Evolutionary conservation across 2,113 vertebrate species (phyloP), one percentile per base, ranked within the genome.

Genomic region (Nothoprocta pentlandii): DNA sequence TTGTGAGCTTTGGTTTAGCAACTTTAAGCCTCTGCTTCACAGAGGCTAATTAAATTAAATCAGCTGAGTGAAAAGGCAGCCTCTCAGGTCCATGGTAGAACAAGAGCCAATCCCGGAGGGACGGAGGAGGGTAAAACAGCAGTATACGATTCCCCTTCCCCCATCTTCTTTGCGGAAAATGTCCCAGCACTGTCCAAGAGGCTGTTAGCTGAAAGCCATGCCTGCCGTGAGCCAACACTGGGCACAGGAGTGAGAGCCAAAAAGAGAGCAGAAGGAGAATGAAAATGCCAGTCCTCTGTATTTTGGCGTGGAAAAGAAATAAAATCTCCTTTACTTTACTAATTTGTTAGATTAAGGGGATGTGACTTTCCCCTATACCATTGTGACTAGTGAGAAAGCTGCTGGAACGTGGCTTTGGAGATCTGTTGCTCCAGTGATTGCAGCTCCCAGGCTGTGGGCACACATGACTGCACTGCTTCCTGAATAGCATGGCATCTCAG

Each of bases 11-110:
- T 95, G 89, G 80, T 95, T 96, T 94, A 95, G 91, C 90, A 93
- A 95, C 93, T 96, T 93, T 95, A 96, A 97, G 84, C 86, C 91
- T 92, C 86, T 92, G 94, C 92, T 94, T 96, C 93, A 90, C 79
- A 94, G 59, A 87, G 91, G 92, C 95, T 97, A 97, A 97, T 97
- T 97, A 97, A 96, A 96, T 96, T 96, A 97, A 94, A 95, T 80
- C 93, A 96, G n/a, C 88, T 88, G 90, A 95, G 79, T 96, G 91
- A 94, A 97, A 96, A 96, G 73, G 63, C 94, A 95, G 86, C 41
- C 63, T 91, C 90, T 95, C 90, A 95, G 94, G 87, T 97, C 91
- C 93, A 62, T 85, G 86, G 62, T 4, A 93, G 91, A 96, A 62
- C 81, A 94, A 86, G 80, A 93, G 51, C 22, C 83, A 91, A 1